Evolutionary conservation across 2,797 vertebrate species (phyloP).

Genomic region (Sebastes cheni): DNA sequence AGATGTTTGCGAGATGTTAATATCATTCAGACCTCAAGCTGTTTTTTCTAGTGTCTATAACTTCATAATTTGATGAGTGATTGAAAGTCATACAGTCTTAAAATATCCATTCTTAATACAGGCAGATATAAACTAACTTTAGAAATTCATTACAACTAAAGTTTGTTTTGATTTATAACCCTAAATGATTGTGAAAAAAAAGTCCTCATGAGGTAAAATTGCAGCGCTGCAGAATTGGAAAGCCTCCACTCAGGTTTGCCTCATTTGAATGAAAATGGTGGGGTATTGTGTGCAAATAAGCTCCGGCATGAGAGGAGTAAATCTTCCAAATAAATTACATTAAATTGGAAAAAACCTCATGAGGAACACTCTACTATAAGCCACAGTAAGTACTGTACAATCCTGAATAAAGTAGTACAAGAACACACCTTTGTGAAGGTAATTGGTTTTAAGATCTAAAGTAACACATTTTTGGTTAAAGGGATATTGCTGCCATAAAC

Average conservation of each 20-base stretch:
- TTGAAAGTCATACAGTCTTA: background rate
- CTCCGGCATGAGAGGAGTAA: background rate
- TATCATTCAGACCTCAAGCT: background rate
- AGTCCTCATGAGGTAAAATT: background rate
- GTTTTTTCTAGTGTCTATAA: background rate
- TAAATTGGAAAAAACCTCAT: slow-evolving; percentile 1
- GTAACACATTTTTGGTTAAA: slow-evolving; percentile 9
- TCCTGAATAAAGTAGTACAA: slow-evolving; percentile 2
- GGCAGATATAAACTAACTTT: background rate
- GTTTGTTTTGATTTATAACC: background rate
- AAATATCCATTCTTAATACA: background rate
- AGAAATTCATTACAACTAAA: background rate
- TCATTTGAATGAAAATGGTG: slow-evolving; percentile 20
- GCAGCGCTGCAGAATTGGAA: slow-evolving; percentile 1
- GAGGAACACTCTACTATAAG: background rate
- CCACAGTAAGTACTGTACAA: background rate
- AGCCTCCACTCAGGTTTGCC: background rate
- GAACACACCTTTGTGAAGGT: background rate
- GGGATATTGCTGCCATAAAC: slow-evolving; percentile 3
- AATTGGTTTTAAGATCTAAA: slow-evolving; percentile 2
- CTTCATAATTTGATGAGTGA: background rate
- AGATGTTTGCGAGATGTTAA: background rate
- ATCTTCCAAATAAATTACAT: slow-evolving; percentile 13
- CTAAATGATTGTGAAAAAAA: background rate
- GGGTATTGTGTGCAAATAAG: background rate